These are phyloP conservation scores for Crax fasciolata DNA, from an alignment of 2,797 vertebrate species.

Conservation along the genomic window DNA sequence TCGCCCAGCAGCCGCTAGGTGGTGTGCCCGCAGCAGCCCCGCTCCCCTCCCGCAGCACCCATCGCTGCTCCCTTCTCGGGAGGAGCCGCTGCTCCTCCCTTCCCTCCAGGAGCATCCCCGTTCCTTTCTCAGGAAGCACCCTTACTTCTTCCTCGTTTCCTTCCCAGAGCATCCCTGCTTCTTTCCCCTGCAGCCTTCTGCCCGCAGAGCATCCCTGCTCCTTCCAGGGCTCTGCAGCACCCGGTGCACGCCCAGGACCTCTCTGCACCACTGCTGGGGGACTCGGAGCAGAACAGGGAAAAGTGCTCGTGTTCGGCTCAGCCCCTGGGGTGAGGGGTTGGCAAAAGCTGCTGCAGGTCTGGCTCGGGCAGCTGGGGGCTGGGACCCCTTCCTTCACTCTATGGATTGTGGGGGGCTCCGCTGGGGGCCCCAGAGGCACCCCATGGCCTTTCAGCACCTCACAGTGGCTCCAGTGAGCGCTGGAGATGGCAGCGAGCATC, in stretches of 20 bases:
- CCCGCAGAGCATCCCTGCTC: not conserved
- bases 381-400: not conserved
- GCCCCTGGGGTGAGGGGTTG: not conserved
- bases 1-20: not conserved
- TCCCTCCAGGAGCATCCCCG: not conserved
- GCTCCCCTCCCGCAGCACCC: no score
- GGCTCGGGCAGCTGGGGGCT: not conserved
- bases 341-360: not conserved
- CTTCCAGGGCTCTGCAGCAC: not conserved
- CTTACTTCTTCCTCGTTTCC: no score
- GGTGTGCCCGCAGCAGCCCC: not conserved
- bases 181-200: not conserved
- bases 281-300: not conserved
- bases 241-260: accelerated
- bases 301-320: not conserved
- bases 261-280: not conserved
- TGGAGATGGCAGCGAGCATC: accelerated
- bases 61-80: no score
- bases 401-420: accelerated
- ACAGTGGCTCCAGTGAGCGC: not conserved
- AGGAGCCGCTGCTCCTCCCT: no score
- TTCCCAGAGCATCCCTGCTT: not conserved
- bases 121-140: no score
- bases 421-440: not conserved
- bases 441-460: accelerated